Evolutionary conservation across 2,113 vertebrate species (phyloP).

Genomic region (Pseudorectes ferrugineus): DNA sequence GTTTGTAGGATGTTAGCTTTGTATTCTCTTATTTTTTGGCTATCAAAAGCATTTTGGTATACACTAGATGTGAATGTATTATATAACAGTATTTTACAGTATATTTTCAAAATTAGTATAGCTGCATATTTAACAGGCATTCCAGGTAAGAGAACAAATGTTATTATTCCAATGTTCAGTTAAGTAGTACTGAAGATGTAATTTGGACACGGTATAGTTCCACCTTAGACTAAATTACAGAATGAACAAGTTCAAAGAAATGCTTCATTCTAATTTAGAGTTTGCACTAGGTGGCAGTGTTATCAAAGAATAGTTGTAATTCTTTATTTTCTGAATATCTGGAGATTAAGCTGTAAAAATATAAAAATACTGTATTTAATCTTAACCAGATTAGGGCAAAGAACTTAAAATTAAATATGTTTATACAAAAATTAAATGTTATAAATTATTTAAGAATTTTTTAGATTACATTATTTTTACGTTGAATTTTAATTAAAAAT

Average conservation of each 20-base stretch:
- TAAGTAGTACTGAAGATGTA: neutral
- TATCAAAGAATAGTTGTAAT: neutral
- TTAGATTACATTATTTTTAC: neutral
- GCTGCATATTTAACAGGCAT: neutral
- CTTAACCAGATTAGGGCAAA: neutral
- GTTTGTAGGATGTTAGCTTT: neutral
- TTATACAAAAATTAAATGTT: neutral
- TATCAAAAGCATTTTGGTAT: neutral
- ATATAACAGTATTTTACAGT: neutral
- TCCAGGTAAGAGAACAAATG: neutral
- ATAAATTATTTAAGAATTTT: neutral
- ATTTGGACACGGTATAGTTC: neutral
- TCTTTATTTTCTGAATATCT: neutral
- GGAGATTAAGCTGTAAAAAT: neutral
- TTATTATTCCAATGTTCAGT: neutral
- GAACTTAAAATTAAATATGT: neutral
- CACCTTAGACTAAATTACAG: neutral
- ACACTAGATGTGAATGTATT: neutral
- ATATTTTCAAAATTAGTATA: neutral
- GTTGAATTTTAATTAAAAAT: neutral
- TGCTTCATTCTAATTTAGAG: neutral
- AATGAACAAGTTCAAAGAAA: neutral
- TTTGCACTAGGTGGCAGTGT: conserved; percentile 68
- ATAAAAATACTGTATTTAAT: neutral
- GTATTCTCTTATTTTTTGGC: neutral